A percentile compares a stretch with the other conserved stretches of the same genome.
Conservation (phyloP, 2,888 invertebrate genomes). For the Amiota communis region DNA sequence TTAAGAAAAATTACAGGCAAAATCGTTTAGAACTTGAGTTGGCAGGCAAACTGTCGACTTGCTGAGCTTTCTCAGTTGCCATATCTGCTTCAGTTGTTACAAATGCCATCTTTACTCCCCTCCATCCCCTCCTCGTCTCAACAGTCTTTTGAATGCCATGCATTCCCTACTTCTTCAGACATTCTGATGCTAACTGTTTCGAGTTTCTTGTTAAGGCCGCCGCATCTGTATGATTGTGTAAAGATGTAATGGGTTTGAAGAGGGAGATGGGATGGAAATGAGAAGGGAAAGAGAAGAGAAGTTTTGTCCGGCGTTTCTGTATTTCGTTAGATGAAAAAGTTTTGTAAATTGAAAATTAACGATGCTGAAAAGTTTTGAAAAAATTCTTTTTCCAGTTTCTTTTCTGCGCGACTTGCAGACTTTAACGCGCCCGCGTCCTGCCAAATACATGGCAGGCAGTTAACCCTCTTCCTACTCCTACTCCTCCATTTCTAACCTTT, state of each 20-base stretch:
- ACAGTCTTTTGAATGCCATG: no score
- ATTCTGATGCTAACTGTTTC: neutral
- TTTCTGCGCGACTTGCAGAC: constrained; percentile 46
- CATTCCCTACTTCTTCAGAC: neutral
- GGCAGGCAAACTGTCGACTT: constrained; percentile 47
- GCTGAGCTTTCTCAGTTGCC: constrained; percentile 38
- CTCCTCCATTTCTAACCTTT: no score
- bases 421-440: constrained; percentile 40
- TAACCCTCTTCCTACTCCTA: no score
- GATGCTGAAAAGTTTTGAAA: constrained; percentile 61
- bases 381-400: constrained; percentile 45
- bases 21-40: constrained; percentile 47
- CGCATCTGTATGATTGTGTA: constrained; percentile 33
- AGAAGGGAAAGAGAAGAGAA: no score
- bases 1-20: constrained; percentile 43
- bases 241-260: no score
- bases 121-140: no score
- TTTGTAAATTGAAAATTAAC: constrained; percentile 64
- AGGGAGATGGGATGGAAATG: no score
- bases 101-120: no score
- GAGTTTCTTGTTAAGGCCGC: constrained; percentile 11
- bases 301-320: constrained; percentile 41
- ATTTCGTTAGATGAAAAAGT: constrained; percentile 56
- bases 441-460: neutral
- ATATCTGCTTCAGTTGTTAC: constrained; percentile 22